phyloP scores from a whole-genome alignment of 2,113 vertebrate genomes.

The Corynorhinus townsendii region DNA sequence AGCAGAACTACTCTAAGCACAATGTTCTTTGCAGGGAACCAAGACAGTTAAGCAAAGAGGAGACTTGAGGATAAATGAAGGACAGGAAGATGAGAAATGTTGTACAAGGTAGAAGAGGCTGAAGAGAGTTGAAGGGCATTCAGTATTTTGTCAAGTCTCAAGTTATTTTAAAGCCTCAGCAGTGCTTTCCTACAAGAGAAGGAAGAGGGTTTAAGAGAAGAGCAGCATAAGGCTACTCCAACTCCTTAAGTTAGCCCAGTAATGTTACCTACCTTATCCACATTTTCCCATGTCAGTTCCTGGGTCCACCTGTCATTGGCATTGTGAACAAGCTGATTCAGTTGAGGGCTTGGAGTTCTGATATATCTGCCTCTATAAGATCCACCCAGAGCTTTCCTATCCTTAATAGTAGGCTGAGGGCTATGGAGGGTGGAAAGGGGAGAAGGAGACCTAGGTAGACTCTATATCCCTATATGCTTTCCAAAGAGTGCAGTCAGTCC shows the following conservation, averaged over 20 bases:
- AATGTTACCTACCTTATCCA: background rate
- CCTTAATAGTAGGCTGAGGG: background rate
- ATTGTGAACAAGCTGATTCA: background rate
- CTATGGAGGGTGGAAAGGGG: background rate
- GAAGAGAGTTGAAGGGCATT: background rate
- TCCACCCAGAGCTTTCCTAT: background rate
- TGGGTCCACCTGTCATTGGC: background rate
- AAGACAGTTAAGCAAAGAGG: background rate
- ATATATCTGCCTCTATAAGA: background rate
- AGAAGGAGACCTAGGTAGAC: background rate
- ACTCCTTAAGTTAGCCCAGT: background rate
- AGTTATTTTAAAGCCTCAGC: background rate
- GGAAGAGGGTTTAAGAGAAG: background rate
- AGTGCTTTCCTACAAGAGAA: background rate
- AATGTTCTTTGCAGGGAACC: background rate
- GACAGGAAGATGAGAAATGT: background rate
- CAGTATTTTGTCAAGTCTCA: background rate
- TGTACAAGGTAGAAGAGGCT: background rate
- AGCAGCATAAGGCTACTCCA: background rate
- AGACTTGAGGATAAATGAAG: background rate
- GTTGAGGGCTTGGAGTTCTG: background rate
- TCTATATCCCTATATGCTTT: background rate
- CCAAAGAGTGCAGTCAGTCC: background rate
- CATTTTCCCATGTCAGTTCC: background rate
- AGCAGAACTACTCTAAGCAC: background rate